Conservation (phyloP, 2,888 invertebrate genomes). For the Drosophila kambysellisi region DNA sequence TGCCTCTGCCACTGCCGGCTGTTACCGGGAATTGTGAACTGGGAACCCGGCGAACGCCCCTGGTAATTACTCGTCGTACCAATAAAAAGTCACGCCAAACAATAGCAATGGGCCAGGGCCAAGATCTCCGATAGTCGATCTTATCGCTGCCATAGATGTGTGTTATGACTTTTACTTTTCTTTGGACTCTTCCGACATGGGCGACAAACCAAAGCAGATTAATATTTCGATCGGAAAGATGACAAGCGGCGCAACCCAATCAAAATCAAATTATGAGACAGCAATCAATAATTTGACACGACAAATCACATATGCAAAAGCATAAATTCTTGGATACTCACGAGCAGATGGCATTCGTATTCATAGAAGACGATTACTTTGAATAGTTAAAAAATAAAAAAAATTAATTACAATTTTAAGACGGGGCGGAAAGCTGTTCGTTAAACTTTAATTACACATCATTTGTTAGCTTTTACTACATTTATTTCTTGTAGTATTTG, state of each 20-base stretch:
- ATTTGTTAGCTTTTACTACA: background rate
- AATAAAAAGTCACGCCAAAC: slow-evolving; percentile 72
- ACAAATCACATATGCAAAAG: slow-evolving; percentile 19
- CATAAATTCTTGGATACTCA: background rate
- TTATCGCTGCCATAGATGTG: slow-evolving; percentile 57
- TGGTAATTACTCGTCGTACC: slow-evolving; percentile 71
- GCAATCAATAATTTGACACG: slow-evolving; percentile 72
- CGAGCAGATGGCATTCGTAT: background rate
- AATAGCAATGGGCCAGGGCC: slow-evolving; percentile 49
- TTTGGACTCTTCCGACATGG: slow-evolving; percentile 53
- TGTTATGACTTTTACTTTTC: slow-evolving; percentile 80
- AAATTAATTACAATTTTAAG: background rate
- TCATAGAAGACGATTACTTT: background rate
- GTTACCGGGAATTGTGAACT: slow-evolving; percentile 56
- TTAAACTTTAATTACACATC: no score
- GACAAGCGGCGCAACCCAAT: slow-evolving; percentile 54
- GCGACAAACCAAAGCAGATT: slow-evolving; percentile 76
- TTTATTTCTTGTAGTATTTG: background rate
- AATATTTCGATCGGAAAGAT: slow-evolving; percentile 69
- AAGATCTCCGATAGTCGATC: slow-evolving; percentile 62
- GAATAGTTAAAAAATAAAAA: background rate
- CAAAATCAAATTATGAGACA: slow-evolving; percentile 72
- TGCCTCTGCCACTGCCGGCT: slow-evolving; percentile 37
- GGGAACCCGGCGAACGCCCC: slow-evolving; percentile 47
- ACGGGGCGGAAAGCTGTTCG: background rate